phyloP scores from a whole-genome alignment of 2,797 vertebrate genomes.

The Sebastes minor region DNA sequence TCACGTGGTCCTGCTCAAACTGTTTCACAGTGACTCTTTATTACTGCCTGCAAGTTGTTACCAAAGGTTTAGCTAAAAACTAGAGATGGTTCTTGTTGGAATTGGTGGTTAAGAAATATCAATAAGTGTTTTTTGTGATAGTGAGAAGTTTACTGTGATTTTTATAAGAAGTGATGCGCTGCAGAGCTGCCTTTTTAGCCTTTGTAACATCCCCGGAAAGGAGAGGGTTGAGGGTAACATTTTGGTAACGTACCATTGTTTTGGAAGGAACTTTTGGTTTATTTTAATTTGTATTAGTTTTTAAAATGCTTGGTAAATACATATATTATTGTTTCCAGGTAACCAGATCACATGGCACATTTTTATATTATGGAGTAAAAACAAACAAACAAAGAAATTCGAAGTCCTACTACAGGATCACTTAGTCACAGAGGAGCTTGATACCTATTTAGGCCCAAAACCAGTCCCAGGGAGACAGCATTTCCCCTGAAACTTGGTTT shows the following conservation, averaged over 20 bases:
- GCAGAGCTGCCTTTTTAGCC: background rate
- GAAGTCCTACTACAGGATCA: background rate
- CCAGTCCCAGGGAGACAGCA: background rate
- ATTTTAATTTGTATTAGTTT: no score
- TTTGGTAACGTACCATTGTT: background rate
- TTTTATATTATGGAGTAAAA: background rate
- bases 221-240: background rate
- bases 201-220: background rate
- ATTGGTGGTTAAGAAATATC: background rate
- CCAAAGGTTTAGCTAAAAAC: background rate
- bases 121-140: background rate
- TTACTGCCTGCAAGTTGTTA: background rate
- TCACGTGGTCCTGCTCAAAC: conserved; percentile 28
- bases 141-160: background rate
- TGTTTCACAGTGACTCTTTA: background rate
- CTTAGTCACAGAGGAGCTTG: background rate
- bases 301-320: no score
- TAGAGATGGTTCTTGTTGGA: background rate
- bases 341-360: background rate
- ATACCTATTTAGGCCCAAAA: background rate
- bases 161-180: background rate
- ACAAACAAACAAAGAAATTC: background rate
- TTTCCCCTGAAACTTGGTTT: background rate
- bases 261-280: background rate
- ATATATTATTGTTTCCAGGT: no score